phyloP scores from a whole-genome alignment of 1,140 invertebrate species.

The Drosophila lacteicornis region DNA sequence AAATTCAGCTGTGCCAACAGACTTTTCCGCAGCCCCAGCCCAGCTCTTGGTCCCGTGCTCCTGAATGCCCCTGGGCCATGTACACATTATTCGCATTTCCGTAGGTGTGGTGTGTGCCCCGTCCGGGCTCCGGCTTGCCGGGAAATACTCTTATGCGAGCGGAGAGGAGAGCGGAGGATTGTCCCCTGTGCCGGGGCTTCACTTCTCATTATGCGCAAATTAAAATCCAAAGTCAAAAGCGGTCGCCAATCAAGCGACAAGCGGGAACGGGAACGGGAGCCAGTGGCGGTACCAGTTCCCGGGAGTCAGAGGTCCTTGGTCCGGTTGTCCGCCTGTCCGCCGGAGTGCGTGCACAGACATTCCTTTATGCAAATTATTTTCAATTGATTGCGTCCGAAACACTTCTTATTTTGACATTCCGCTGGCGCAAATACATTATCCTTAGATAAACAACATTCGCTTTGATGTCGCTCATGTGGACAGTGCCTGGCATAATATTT shows the following conservation, averaged over 20 bases:
- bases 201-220: constrained; percentile 64
- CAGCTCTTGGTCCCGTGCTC: constrained; percentile 29
- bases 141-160: not conserved
- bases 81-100: constrained; percentile 28
- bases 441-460: constrained; percentile 65
- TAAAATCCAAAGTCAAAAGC: constrained; percentile 59
- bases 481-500: constrained; percentile 65
- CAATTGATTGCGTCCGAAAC: constrained; percentile 77
- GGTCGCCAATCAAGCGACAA: constrained; percentile 53
- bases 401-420: constrained; percentile 81
- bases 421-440: constrained; percentile 62
- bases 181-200: not conserved
- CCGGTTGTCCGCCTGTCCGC: not conserved
- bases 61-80: constrained; percentile 34
- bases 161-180: not conserved
- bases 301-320: constrained; percentile 4
- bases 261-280: constrained; percentile 4
- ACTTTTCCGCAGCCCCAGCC: constrained; percentile 54
- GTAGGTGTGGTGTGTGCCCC: constrained; percentile 1
- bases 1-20: constrained; percentile 71
- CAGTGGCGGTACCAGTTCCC: constrained; percentile 18
- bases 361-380: constrained; percentile 83
- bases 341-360: constrained; percentile 54
- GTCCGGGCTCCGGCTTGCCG: not conserved
- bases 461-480: constrained; percentile 78